These are phyloP conservation scores for Callionymus lyra DNA, from an alignment of 2,113 vertebrate species.

Conservation along the genomic window DNA sequence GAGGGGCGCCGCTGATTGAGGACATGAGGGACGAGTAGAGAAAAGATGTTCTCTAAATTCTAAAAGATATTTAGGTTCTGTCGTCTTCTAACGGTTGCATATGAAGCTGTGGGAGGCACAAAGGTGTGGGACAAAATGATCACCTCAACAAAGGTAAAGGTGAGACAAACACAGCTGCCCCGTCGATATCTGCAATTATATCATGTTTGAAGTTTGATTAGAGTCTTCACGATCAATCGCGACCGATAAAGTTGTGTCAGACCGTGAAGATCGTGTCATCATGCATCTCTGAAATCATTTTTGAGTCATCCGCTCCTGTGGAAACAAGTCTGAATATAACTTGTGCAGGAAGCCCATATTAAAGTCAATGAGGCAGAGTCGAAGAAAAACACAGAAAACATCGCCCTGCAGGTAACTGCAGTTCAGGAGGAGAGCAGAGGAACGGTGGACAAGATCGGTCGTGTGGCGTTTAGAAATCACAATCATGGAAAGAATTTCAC, in stretches of 20 bases:
- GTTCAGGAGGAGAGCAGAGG: conserved; percentile 6
- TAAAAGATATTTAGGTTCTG: no score
- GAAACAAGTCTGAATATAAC: conserved; percentile 63
- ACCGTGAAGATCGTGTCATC: conserved; percentile 35
- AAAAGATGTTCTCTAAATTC: no score
- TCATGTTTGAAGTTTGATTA: conserved; percentile 26
- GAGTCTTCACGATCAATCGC: conserved; percentile 22
- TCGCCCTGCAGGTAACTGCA: conserved; percentile 46
- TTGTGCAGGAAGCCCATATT: conserved; percentile 62
- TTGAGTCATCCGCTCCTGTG: conserved; percentile 60
- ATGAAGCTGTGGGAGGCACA: conserved; percentile 1
- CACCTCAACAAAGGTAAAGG: conserved; percentile 7
- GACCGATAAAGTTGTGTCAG: conserved; percentile 31
- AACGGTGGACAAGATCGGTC: no score
- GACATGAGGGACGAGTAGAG: no score
- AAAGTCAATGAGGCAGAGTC: conserved; percentile 57
- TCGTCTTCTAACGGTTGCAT: no score
- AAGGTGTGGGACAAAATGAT: conserved; percentile 9
- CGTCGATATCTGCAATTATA: neutral
- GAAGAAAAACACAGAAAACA: conserved; percentile 49
- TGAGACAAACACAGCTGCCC: conserved; percentile 14
- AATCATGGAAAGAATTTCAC: no score
- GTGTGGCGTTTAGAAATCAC: no score
- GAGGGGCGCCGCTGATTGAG: no score
- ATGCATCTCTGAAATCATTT: conserved; percentile 48